phyloP scores from a whole-genome alignment of 1,140 invertebrate species.

The Drosophila bipectinata region DNA sequence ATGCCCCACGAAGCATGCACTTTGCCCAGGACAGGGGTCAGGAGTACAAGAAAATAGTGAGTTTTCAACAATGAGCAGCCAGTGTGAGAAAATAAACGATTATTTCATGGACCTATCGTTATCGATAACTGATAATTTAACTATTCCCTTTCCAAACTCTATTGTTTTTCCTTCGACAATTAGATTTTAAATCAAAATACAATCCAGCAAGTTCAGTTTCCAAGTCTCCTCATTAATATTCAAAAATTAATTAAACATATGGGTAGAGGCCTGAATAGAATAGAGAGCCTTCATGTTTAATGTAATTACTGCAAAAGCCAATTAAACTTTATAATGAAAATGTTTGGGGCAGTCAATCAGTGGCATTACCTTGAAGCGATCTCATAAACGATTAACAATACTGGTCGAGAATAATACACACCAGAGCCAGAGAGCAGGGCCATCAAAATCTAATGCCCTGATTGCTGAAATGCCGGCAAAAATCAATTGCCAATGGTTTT shows the following conservation, averaged over 20 bases:
- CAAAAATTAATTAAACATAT: too few relatives aligned
- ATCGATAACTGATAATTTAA: conserved; percentile 21
- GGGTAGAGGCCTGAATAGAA: too few relatives aligned
- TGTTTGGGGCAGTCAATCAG: background rate
- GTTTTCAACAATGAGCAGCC: conserved; percentile 6
- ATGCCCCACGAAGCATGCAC: conserved; percentile 25
- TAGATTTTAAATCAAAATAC: too few relatives aligned
- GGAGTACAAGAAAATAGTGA: conserved; percentile 1
- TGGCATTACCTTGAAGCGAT: background rate
- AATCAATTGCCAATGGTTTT: background rate
- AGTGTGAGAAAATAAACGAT: conserved; percentile 34
- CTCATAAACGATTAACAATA: background rate
- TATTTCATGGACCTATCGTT: conserved; percentile 28
- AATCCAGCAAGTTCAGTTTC: too few relatives aligned
- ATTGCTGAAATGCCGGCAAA: background rate
- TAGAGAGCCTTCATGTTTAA: background rate
- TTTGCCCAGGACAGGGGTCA: conserved; percentile 9
- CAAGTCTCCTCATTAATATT: too few relatives aligned
- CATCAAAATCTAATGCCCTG: background rate
- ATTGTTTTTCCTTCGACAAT: too few relatives aligned
- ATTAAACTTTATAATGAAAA: conserved; percentile 1
- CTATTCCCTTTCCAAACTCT: too few relatives aligned
- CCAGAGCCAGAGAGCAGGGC: background rate
- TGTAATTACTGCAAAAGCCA: background rate
- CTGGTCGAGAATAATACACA: too few relatives aligned